These are phyloP conservation scores for Aplysina aerophoba DNA, from an alignment of 37 sponge, comb jelly and placozoan species.

Conservation along the genomic window DNA sequence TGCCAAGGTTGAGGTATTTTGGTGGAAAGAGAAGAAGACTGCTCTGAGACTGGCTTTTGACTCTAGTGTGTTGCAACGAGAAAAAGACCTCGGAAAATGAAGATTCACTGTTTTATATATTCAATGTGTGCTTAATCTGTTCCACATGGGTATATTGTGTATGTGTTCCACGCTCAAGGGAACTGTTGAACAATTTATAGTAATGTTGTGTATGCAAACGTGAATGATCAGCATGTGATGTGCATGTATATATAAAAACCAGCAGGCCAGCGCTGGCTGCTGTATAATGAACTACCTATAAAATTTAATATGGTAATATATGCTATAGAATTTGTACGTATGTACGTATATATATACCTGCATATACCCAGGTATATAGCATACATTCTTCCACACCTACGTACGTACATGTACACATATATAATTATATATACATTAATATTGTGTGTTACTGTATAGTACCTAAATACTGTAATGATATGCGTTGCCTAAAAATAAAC, in stretches of 20 bases:
- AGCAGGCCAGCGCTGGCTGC: too few relatives aligned
- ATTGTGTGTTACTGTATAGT: background rate
- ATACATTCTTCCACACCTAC: background rate
- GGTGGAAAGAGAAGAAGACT: conserved; percentile 29
- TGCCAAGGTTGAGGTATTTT: conserved; percentile 26
- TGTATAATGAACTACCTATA: too few relatives aligned
- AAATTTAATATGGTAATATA: too few relatives aligned
- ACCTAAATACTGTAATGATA: background rate
- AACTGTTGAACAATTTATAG: too few relatives aligned
- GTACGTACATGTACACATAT: background rate
- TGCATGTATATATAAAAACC: too few relatives aligned
- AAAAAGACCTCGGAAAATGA: conserved; percentile 10
- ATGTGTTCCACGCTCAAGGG: too few relatives aligned
- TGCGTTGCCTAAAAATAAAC: too few relatives aligned
- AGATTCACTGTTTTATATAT: too few relatives aligned
- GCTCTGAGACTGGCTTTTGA: conserved; percentile 24
- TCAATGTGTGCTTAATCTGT: too few relatives aligned
- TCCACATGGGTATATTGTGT: too few relatives aligned
- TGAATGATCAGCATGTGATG: too few relatives aligned
- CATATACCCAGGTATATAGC: background rate
- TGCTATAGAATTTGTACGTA: background rate
- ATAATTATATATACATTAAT: background rate
- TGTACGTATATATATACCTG: background rate
- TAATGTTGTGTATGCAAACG: too few relatives aligned
- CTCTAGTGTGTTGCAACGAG: conserved; percentile 1